phyloP scores from a whole-genome alignment of 2,113 vertebrate genomes.

The Cyanoliseus patagonus region DNA sequence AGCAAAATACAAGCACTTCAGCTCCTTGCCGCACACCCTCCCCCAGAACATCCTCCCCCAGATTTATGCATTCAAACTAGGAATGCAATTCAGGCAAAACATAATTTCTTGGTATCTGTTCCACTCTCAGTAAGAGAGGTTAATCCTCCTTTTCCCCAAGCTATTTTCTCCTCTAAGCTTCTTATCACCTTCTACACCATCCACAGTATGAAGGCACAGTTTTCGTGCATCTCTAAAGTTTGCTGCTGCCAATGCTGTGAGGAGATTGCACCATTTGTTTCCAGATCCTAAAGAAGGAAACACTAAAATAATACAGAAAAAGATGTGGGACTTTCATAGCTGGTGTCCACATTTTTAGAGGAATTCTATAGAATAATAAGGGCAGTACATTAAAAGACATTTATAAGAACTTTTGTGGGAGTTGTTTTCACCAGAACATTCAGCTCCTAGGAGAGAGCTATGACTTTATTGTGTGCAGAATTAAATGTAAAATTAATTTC shows the following conservation, averaged over 20 bases:
- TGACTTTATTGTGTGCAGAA: not conserved
- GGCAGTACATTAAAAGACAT: not conserved
- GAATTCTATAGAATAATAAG: not conserved
- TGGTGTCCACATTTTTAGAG: not conserved
- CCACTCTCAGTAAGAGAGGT: not conserved
- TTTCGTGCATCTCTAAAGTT: not conserved
- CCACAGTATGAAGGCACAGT: not conserved
- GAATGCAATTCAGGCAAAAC: slow-evolving; percentile 14
- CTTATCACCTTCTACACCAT: slow-evolving; percentile 43
- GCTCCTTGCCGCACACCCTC: not conserved
- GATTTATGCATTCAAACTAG: slow-evolving; percentile 6
- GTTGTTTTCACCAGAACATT: not conserved
- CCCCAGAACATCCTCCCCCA: not conserved
- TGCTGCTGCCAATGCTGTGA: not conserved
- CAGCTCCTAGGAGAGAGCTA: not conserved
- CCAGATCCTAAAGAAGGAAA: not conserved
- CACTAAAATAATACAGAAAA: not conserved
- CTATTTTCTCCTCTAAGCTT: slow-evolving; percentile 51
- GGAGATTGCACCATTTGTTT: not conserved
- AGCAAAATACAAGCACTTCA: not conserved
- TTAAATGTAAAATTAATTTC: not conserved
- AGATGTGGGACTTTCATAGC: not conserved
- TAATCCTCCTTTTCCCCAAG: slow-evolving; percentile 36
- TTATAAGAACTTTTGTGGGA: not conserved
- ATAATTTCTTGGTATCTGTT: slow-evolving; percentile 31